Base-by-base conservation (phyloP, 2,888 invertebrate species). In the Linnaemya vulpina region DNA sequence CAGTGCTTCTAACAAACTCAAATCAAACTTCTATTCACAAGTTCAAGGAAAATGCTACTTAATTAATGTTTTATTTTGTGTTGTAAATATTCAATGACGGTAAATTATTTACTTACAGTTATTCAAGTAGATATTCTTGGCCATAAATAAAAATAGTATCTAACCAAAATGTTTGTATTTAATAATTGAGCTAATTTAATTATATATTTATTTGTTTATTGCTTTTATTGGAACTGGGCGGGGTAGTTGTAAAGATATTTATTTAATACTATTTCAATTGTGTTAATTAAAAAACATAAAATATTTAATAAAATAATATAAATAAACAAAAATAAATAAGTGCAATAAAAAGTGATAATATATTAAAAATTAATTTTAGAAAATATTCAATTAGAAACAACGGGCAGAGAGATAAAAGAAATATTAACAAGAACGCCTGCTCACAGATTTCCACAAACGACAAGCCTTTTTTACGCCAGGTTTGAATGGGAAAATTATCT, bases 121-220 rank as follows among this genome's bases (percentile, higher is more conserved):
- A 67, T 35, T 30, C 40, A 30, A 71, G 13, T 13, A 38, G 8
- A 17, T 71, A 55, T 22, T 35, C 51, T 38, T 65, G 22, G 55
- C 76, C 80, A 81, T 65, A 80, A 74, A 85, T 63, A 22, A 73
- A 71, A 71, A 84, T 60, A 15, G 73, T 20, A 40, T 17, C 5
- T 15, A 49, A 58, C 43, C 25, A 67, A 67, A 58, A 38, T 43
- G 25, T 25, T 25, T 49, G 58, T 74, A 63, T 40, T 49, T 70
- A 63, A 78, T 78, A 70, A 62, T 53, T 55, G 53, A 77, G 67
- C 58, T 87, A 87, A 68, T 89, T 89, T 87, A 90, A 89, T 89
- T 89, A 87, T 88, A 81, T 67, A 70, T n/a, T 65, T 65, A 15
- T 67, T 46, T 22, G 35, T 46, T 17, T 20, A 53, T 40, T 10